Base-by-base conservation (phyloP, 2,888 invertebrate species). In the Neocrepidodera transversa region DNA sequence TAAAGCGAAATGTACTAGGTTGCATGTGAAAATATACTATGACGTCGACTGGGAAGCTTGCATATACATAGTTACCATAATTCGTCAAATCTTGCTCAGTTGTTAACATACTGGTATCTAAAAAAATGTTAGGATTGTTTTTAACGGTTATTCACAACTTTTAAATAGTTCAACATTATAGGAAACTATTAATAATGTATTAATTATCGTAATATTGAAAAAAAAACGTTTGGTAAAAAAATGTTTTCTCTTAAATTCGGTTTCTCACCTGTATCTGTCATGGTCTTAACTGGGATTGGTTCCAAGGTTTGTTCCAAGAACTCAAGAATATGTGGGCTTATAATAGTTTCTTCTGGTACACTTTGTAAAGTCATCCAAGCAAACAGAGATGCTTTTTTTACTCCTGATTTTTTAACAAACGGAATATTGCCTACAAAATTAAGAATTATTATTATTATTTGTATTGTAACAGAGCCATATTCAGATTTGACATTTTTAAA, bases 21-120 rank as follows among this genome's bases (percentile, higher is more conserved):
- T 97, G 96, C 89, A 98, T 97, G 80, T 95, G 94, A 82, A 99
- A 94, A 81, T 97, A 97, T 36, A 99, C 97, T 69, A 99, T 93
- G 17, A 99, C 97, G 81, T 99, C 98, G 0, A 99, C 97, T 0
- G 98, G 98, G 79, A 99, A 97, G 53, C 96, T 95, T 30, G 94
- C 91, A 77, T 93, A 93, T 67, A 91, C 92, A 74, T 92, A 92
- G 79, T 90, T 90, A 0, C 88, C 89, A 71, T 88, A 87, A 66
- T 87, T 85, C 30, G 85, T 81, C n/a, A 82, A 77, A 68, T 84
- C 86, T 71, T 83, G 82, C 74, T 80, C 84, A 0, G 75, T 80
- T 0, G 74, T 68, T 38, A 74, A 61, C n/a, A 75, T 60, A 2
- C 74, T 73, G 1, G 72, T 69, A 55, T 74, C 76, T 71, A 63